Evolutionary conservation across 1,140 invertebrate genomes (phyloP).

Genomic region (Trichonephila clavipes): DNA sequence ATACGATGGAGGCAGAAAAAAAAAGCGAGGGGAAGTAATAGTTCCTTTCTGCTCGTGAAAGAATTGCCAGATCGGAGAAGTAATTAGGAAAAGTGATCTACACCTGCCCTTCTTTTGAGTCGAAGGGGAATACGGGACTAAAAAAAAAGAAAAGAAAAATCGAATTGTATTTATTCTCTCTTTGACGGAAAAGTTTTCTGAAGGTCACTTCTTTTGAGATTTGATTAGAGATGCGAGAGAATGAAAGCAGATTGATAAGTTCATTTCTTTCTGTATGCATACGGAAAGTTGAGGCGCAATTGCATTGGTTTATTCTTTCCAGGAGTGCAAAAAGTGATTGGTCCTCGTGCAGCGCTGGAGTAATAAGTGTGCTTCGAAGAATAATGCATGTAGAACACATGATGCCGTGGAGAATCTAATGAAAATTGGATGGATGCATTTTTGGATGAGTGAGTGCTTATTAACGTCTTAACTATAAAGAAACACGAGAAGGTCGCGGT

Average conservation of each 20-base stretch:
- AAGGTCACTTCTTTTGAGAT: conserved; percentile 5
- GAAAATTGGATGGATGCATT: background rate
- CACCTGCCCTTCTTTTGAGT: conserved; percentile 48
- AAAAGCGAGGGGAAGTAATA: conserved; percentile 23
- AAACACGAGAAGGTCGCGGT: too few relatives aligned
- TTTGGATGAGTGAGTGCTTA: background rate
- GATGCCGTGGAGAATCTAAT: background rate
- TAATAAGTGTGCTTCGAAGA: background rate
- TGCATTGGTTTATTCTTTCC: background rate
- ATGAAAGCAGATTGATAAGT: background rate
- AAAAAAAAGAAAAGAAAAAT: too few relatives aligned
- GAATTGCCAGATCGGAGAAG: conserved; percentile 60
- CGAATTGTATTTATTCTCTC: background rate
- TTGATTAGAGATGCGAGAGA: background rate
- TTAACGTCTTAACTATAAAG: too few relatives aligned
- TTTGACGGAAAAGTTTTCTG: background rate
- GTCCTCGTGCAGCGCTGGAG: background rate
- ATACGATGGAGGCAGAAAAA: background rate
- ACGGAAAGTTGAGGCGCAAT: background rate
- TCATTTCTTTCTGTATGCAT: conserved; percentile 12
- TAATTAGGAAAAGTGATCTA: conserved; percentile 71
- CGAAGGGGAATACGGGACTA: background rate
- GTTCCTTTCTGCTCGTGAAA: conserved; percentile 1
- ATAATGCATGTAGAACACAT: background rate
- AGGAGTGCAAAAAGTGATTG: background rate